phyloP scores from a whole-genome alignment of 2,797 vertebrate genomes.

The Rhynchonycteris naso region DNA sequence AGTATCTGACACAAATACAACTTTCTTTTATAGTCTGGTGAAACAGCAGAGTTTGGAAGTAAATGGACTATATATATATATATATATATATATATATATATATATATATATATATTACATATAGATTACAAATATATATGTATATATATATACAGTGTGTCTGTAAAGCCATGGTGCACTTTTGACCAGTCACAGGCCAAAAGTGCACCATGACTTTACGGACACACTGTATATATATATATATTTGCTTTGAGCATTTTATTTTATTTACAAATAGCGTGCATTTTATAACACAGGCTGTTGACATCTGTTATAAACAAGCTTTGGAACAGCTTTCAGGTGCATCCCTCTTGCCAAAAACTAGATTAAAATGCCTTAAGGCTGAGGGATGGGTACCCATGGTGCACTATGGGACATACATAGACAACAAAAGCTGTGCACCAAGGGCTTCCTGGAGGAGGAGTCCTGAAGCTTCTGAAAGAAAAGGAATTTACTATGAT shows the following conservation, averaged over 20 bases:
- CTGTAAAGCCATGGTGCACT: too few species aligned
- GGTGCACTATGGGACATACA: not conserved
- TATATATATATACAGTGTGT: too few species aligned
- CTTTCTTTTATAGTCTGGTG: constrained; percentile 8
- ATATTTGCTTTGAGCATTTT: not conserved
- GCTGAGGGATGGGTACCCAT: not conserved
- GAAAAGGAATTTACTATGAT: not conserved
- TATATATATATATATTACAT: too few species aligned
- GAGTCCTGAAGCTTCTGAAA: not conserved
- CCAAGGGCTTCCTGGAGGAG: not conserved
- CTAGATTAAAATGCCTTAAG: not conserved
- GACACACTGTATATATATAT: too few species aligned
- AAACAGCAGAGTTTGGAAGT: not conserved
- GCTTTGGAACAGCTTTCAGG: not conserved
- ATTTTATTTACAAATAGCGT: constrained; percentile 34
- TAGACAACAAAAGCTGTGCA: not conserved
- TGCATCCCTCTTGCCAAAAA: not conserved
- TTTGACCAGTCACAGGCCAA: too few species aligned
- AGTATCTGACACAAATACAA: not conserved
- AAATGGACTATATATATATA: not conserved
- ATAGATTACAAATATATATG: too few species aligned
- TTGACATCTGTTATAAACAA: constrained; percentile 20
- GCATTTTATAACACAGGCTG: not conserved
- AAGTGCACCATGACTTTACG: too few species aligned
- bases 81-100: not conserved